Evolutionary conservation across 2,888 invertebrate species (phyloP), one percentile per base, ranked within the genome.

Genomic region (Lampropteryx suffumata): DNA sequence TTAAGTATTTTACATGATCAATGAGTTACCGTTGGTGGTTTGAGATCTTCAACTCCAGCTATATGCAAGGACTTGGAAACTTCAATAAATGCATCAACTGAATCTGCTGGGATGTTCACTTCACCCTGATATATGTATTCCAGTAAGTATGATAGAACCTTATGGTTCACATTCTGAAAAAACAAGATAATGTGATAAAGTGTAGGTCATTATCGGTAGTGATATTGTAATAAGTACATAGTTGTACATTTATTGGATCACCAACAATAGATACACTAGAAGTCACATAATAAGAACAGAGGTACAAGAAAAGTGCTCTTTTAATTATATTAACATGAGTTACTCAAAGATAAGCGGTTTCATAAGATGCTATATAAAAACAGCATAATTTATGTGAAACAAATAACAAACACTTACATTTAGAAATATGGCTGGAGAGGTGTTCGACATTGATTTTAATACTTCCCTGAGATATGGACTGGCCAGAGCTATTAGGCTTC

Each of bases 51-150:
- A 12, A 84, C 57, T 6, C 86, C 85, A 50, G 46, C 64, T 42
- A 89, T 76, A 40, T 72, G 66, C 42, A 88, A 64, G 35, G 75
- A 64, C 57, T 76, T 76, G 29, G 80, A 79, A 10, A 77, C 73
- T 29, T 75, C 67, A 46, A 86, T 57, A 67, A 89, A 87, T 11
- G 49, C 42, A 29, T 65, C 36, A 27, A 84, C 44, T 21, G 65
- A 55, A 45, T 74, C 65, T 33, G 54, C 56, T 9, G 79, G 74
- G 30, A 89, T 56, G 11, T 71, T 64, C 0, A 84, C 85, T 68
- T 88, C 82, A 46, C 89, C 89, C n/a, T 76, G 82, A 52, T 89
- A 89, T 41, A 88, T 79, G 65, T 86, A 89, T 61, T 84, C 83
- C 35, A 89, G 56, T 28, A 89, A 59, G 39, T 70, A 79, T 35